Evolutionary conservation across 92 coral and sea anemone genomes (phyloP).

Genomic region (Chrysogorgia sp.): DNA sequence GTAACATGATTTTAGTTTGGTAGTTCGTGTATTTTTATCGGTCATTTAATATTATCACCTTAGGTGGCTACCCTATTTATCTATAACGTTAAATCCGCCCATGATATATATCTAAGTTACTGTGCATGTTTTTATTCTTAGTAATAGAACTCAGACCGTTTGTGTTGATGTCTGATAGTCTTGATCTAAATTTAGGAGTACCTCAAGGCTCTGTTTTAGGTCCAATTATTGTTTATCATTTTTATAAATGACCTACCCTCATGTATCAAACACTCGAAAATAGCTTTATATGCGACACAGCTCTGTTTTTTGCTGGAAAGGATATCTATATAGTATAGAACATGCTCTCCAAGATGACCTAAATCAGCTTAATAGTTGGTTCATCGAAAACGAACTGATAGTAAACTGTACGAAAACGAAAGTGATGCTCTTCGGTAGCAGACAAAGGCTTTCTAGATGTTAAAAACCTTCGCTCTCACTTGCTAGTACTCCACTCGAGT

Average conservation of each 20-base stretch:
- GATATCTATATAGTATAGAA: not conserved
- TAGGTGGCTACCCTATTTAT: too few relatives aligned
- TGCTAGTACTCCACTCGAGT: not conserved
- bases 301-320: slow-evolving; percentile 28
- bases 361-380: slow-evolving; percentile 25
- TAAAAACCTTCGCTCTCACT: slow-evolving; percentile 1
- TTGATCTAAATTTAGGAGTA: slow-evolving; percentile 21
- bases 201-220: slow-evolving; percentile 44
- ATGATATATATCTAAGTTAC: too few relatives aligned
- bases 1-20: too few relatives aligned
- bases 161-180: slow-evolving; percentile 35
- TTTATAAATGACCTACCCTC: slow-evolving; percentile 45
- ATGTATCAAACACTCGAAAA: slow-evolving; percentile 24
- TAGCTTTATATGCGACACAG: slow-evolving; percentile 32
- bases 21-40: too few relatives aligned
- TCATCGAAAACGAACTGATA: slow-evolving; percentile 4
- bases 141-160: slow-evolving; percentile 20
- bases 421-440: slow-evolving; percentile 42
- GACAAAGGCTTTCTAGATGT: slow-evolving; percentile 41
- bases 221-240: slow-evolving; percentile 38
- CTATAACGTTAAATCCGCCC: too few relatives aligned
- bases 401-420: slow-evolving; percentile 37
- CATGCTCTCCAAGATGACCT: slow-evolving; percentile 28
- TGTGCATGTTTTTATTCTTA: too few relatives aligned
- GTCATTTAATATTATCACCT: too few relatives aligned